Evolutionary conservation across 2,888 invertebrate genomes (phyloP).

Genomic region (Dendrolimus houi): DNA sequence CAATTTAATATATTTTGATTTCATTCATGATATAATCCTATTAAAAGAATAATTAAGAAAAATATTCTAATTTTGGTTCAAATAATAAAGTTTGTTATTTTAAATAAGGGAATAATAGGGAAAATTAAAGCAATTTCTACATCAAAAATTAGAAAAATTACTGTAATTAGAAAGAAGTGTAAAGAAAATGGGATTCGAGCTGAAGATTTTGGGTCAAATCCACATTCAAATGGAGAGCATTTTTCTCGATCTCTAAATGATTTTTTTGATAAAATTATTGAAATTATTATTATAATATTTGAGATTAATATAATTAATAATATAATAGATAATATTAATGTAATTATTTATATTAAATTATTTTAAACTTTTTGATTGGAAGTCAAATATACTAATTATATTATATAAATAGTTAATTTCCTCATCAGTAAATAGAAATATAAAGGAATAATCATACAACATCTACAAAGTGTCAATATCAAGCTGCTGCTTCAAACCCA

Average conservation of each 20-base stretch:
- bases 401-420: too few relatives aligned
- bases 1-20: slow-evolving; percentile 61
- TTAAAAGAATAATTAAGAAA: slow-evolving; percentile 72
- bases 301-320: slow-evolving; percentile 52
- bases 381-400: slow-evolving; percentile 83
- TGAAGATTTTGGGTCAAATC: slow-evolving; percentile 52
- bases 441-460: slow-evolving; percentile 57
- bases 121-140: slow-evolving; percentile 81
- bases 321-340: slow-evolving; percentile 41
- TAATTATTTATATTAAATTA: slow-evolving; percentile 77
- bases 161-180: slow-evolving; percentile 80
- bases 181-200: slow-evolving; percentile 54
- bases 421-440: slow-evolving; percentile 82
- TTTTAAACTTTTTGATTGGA: slow-evolving; percentile 81
- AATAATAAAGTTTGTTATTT: slow-evolving; percentile 35
- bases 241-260: slow-evolving; percentile 77
- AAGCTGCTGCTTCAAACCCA: slow-evolving; percentile 56
- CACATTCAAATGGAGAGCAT: slow-evolving; percentile 77
- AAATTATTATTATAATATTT: slow-evolving; percentile 64
- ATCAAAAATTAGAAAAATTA: slow-evolving; percentile 85
- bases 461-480: slow-evolving; percentile 62
- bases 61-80: slow-evolving; percentile 46
- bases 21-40: slow-evolving; percentile 58
- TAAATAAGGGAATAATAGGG: slow-evolving; percentile 67
- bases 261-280: slow-evolving; percentile 76